Conservation (phyloP, 2,888 invertebrate genomes). For the Unio pictorum region DNA sequence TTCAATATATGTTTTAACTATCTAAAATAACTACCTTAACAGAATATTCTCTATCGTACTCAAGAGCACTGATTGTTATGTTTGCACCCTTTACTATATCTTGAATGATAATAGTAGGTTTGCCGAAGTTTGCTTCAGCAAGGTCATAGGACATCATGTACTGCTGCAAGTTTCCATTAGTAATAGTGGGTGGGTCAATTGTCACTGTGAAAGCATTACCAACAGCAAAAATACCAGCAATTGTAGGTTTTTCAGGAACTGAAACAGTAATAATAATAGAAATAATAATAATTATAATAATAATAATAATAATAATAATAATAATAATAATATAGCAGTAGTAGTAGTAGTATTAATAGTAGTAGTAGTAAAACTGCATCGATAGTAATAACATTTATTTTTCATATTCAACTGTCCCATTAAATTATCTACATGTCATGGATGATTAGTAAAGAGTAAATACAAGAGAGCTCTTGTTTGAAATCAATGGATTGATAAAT, state of each 20-base stretch:
- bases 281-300: neutral
- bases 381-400: no score
- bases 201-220: constrained; percentile 40
- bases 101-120: constrained; percentile 21
- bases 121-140: constrained; percentile 20
- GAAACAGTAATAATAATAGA: constrained; percentile 9
- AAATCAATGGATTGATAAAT: no score
- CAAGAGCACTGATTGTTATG: constrained; percentile 35
- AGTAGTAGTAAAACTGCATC: no score
- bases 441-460: no score
- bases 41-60: constrained; percentile 45
- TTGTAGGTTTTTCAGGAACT: constrained; percentile 56
- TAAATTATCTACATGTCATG: no score
- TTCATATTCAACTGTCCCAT: no score
- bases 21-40: constrained; percentile 42
- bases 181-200: constrained; percentile 41
- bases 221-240: constrained; percentile 22
- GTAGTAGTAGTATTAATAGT: no score
- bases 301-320: no score
- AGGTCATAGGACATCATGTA: constrained; percentile 46
- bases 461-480: no score
- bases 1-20: neutral
- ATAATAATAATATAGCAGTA: neutral
- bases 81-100: constrained; percentile 6
- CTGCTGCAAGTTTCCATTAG: constrained; percentile 53